Percentiles rank a stretch among this genome's conserved stretches.
Conservation (phyloP, 2,888 invertebrate species). For the Athalia circularis region DNA sequence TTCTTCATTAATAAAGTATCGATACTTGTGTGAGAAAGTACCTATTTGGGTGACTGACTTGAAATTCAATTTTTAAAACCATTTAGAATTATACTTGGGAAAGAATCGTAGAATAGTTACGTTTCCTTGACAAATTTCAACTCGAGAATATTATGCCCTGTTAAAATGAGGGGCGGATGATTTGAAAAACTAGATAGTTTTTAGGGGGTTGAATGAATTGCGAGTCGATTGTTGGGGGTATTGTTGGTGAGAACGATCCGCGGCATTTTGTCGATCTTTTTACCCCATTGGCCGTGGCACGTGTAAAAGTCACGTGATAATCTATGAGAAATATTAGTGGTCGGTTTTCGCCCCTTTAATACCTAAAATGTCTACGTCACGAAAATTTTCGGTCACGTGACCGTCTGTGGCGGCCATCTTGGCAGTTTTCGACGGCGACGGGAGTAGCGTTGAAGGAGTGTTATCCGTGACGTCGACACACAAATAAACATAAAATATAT, state of each 20-base stretch:
- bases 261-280: constrained; percentile 28
- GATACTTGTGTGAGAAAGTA: no score
- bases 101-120: not conserved
- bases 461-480: constrained; percentile 66
- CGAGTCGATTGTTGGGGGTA: constrained; percentile 29
- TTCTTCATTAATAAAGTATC: no score
- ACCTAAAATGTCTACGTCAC: constrained; percentile 63
- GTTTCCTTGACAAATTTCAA: no score
- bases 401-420: constrained; percentile 64
- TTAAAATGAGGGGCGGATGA: not conserved
- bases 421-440: constrained; percentile 66
- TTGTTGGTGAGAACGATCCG: constrained; percentile 20
- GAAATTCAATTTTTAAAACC: no score
- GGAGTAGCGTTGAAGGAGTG: constrained; percentile 61
- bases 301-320: constrained; percentile 61
- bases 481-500: constrained; percentile 66
- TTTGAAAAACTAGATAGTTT: not conserved
- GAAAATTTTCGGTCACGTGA: constrained; percentile 68
- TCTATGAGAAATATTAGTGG: constrained; percentile 58
- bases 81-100: no score
- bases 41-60: no score
- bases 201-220: not conserved
- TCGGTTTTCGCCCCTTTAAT: constrained; percentile 63
- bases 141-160: no score
- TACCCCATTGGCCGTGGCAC: constrained; percentile 52